Evolutionary conservation across 2,888 invertebrate species (phyloP), one percentile per base, ranked within the genome.

Genomic region (Tenthredo notha): DNA sequence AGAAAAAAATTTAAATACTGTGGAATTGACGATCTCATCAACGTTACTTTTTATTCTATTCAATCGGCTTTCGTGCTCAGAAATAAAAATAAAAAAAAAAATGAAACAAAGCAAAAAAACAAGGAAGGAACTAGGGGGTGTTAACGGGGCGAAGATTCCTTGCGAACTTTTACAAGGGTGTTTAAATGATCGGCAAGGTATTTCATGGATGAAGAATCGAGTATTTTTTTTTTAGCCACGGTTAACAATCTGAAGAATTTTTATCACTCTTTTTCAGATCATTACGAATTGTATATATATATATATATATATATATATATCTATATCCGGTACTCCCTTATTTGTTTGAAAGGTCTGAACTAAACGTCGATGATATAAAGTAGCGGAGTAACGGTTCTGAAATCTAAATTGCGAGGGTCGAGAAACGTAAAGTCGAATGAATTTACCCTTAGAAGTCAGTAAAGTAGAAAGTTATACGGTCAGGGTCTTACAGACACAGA

Each of bases 1-100:
- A 33, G 33, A 15, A 33, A 33, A 37, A 74, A 15, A 74, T 74
- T 74, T 74, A 74, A 74, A 74, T 74, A 43, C 43, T 74, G 12
- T 12, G 43, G 74, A 74, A 74, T 74, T 43, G 74, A 74, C 43
- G 74, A 74, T 74, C 74, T 74, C 74, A 74, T 74, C 74, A 74
- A 25, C 74, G 74, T 74, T 74, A 21, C 25, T 21, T 40, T 40
- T 74, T 33, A 29, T 67, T 67, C 18, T 29, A 40, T 74, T 43
- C 74, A n/a, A n/a, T 43, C 74, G 21, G 2, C 18, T 21, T 12
- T 74, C 9, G 1, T 6, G 18, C 1, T 67, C 7, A 37, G 7
- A 37, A 37, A 37, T 7, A 37, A 37, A 37, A 37, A 37, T 7
- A 7, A 37, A 37, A 7, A 37, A 37, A 37, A 37, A 37, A 37